Base-by-base conservation (phyloP, 30 jellyfish, hydroid and myxozoan species). In the Hydra vulgaris region DNA sequence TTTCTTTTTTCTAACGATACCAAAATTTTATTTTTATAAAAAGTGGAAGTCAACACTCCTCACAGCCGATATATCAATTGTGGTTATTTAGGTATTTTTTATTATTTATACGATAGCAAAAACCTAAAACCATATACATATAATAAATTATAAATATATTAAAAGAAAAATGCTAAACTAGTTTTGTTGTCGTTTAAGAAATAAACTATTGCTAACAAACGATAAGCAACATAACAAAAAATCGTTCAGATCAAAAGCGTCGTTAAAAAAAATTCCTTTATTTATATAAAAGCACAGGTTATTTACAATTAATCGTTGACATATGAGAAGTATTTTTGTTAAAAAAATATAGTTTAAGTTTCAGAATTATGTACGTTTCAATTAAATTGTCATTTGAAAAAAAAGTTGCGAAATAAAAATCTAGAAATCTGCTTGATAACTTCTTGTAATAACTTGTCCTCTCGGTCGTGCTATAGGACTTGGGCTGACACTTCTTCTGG, bases 381-480 rank as follows among this genome's bases (percentile, higher is more conserved):
- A 40, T 40, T 40, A 40, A 40, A 40, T 40, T 40, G 61, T n/a
- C n/a, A n/a, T n/a, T n/a, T n/a, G n/a, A n/a, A n/a, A 40, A 40
- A 40, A 40, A 40, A 40, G 61, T 3, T 40, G n/a, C n/a, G n/a
- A n/a, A n/a, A n/a, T n/a, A 12, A 12, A 40, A 40, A 40, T 40
- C 61, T 40, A 40, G 61, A 40, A 73, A 18, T 78, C 53, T 22
- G 85, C 82, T 52, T 78, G 85, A 76, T 52, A 53, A 61, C 85
- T 78, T 66, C 69, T 76, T 26, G 79, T 78, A 1, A 56, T 54
- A 19, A 53, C 54, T 22, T 61, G 79, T 54, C 85, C 85, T 20
- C 85, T 24, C 7, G 85, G 85, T 19, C 85, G 79, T 15, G 85
- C 80, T 8, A 78, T 61, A 27, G 79, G 81, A 23, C 85, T 78